Percentiles rank a stretch among this genome's conserved stretches.
These are phyloP conservation scores for Sarcophaga peregrina DNA, from an alignment of 1,140 invertebrate genomes.

Conservation along the genomic window DNA sequence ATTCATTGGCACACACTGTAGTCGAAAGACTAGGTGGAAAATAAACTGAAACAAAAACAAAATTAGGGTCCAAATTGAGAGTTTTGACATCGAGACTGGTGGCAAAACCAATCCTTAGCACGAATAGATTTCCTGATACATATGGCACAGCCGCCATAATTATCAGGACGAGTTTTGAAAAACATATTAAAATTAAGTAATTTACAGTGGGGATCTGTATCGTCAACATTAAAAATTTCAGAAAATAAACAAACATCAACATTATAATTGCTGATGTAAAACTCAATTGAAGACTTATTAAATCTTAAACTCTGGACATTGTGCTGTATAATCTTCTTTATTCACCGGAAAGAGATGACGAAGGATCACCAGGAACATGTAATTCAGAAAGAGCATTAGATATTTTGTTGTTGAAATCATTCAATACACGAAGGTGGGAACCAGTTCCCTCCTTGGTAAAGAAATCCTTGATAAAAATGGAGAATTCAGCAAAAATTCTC, in stretches of 20 bases:
- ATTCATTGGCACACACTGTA: neutral
- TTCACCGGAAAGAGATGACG: too few species aligned
- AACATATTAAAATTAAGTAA: too few species aligned
- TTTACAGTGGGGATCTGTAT: conserved; percentile 51
- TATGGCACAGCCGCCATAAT: neutral
- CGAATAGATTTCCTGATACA: too few species aligned
- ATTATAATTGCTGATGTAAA: too few species aligned
- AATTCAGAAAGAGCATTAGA: too few species aligned
- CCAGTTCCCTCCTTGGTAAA: neutral
- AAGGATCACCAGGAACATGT: too few species aligned
- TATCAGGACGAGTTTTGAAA: neutral
- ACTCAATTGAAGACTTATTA: too few species aligned
- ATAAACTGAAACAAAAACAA: conserved; percentile 17
- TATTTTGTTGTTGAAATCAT: too few species aligned
- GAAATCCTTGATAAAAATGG: neutral
- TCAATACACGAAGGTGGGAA: too few species aligned
- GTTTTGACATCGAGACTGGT: neutral
- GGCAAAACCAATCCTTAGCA: neutral
- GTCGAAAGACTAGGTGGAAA: neutral
- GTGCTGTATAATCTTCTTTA: neutral
- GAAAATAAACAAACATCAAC: too few species aligned
- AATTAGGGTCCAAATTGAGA: neutral
- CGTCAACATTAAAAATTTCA: conserved; percentile 43
- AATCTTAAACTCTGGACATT: conserved; percentile 46
- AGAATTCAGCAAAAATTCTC: neutral